These are phyloP conservation scores for Gallinago paraguaiae DNA, from an alignment of 2,113 vertebrate species.

Conservation along the genomic window DNA sequence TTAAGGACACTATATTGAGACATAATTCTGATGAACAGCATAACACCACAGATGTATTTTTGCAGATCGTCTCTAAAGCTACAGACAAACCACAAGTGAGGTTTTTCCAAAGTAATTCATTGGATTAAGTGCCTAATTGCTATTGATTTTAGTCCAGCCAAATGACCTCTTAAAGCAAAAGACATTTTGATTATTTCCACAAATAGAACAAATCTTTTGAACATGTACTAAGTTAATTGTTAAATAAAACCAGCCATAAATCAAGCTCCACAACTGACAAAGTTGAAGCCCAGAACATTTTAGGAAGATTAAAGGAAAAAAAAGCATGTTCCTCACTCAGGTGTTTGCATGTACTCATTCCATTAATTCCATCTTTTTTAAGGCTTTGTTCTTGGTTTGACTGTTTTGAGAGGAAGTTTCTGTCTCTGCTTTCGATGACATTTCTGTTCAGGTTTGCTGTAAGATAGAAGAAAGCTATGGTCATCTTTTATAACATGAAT, in stretches of 20 bases:
- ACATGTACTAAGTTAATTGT: not conserved
- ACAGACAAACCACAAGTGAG: not conserved
- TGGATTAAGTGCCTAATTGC: not conserved
- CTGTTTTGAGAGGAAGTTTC: not conserved
- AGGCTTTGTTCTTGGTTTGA: not conserved
- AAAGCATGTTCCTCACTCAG: accelerated
- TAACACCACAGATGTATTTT: not conserved
- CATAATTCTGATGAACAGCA: not conserved
- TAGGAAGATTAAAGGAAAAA: not conserved
- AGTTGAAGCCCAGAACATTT: not conserved
- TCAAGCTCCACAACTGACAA: not conserved
- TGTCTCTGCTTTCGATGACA: not conserved
- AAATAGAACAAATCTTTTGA: not conserved
- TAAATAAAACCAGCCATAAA: not conserved
- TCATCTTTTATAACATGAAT: not conserved
- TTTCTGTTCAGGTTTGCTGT: not conserved
- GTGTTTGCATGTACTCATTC: not conserved
- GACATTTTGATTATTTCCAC: not conserved
- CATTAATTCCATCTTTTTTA: not conserved
- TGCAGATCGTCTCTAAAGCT: not conserved
- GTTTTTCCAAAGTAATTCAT: not conserved
- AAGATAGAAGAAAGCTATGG: not conserved
- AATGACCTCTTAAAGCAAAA: not conserved
- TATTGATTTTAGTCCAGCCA: not conserved
- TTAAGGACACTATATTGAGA: not conserved